Evolutionary conservation across 2,888 invertebrate genomes (phyloP).

Genomic region (Crocallis elinguaria): DNA sequence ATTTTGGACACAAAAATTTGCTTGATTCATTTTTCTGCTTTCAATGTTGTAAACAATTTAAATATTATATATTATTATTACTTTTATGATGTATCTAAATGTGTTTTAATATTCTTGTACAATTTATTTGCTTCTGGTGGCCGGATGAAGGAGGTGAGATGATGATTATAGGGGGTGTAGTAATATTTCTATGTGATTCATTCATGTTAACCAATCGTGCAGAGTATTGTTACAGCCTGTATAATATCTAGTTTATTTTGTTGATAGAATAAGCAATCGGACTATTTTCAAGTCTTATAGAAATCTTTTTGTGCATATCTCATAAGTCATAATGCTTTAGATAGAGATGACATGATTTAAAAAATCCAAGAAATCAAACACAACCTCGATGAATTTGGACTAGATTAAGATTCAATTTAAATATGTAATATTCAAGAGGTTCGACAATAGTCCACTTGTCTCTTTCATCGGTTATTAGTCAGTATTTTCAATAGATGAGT

Average conservation of each 20-base stretch:
- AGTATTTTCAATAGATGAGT: too few species aligned
- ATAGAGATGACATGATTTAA: neutral
- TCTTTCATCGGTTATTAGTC: too few species aligned
- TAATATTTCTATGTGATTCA: neutral
- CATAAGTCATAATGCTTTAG: neutral
- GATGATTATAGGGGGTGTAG: neutral
- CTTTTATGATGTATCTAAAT: conserved; percentile 53
- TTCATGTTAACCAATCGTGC: neutral
- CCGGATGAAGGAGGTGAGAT: conserved; percentile 71
- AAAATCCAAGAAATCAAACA: too few species aligned
- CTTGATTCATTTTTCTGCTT: conserved; percentile 36
- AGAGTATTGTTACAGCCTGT: neutral
- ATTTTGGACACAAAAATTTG: neutral
- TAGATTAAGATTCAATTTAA: too few species aligned
- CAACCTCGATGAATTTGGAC: too few species aligned
- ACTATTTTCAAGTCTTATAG: too few species aligned
- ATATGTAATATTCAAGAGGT: too few species aligned
- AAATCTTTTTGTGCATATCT: too few species aligned
- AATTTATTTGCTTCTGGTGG: conserved; percentile 52
- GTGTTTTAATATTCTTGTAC: conserved; percentile 59
- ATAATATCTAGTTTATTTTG: neutral
- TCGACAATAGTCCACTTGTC: too few species aligned
- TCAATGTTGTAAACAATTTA: conserved; percentile 35
- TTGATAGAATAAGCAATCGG: too few species aligned
- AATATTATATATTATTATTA: conserved; percentile 32